Evolutionary conservation across 1,140 invertebrate species (phyloP), one percentile per base, ranked within the genome.

Genomic region (Microplitis mediator): DNA sequence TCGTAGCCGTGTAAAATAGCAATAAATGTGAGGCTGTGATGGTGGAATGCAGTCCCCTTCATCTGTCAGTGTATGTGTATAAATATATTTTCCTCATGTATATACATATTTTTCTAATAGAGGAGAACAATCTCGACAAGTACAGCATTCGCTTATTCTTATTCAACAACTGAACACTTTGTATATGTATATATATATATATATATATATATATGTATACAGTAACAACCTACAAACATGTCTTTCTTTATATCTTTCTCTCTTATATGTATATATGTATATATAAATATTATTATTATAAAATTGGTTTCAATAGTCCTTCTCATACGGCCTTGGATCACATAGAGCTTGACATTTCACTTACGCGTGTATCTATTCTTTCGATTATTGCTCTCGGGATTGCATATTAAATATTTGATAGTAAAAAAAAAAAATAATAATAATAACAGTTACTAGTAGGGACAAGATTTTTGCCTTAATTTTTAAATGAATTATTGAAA

Each of bases 321-420:
- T 69, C 69, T 70, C 73, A 39, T 23, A 16, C 72, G 82, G 74
- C 83, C 83, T 85, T 84, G 82, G 77, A 78, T 81, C 74, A 69
- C 79, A 78, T 81, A 23, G 54, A 74, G 80, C 78, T 80, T 84
- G 83, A 83, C 83, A 84, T 85, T 85, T 85, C 77, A 82, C 79
- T 79, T 77, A 79, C 67, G 74, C 74, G 76, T 74, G 68, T 79
- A 80, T 78, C 71, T 75, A 63, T 71, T 76, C 69, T 64, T 35
- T 50, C 35, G 60, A 35, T 69, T 71, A 73, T 74, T 73, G 73
- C 60, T 73, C 63, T 54, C 50, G 36, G 45, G 61, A 76, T 75
- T 73, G 64, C 32, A 65, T 52, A 23, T 8, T 6, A 35, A 58
- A 16, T 14, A 35, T 60, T 58, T 56, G 11, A 5, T 8, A 69